Evolutionary conservation across 2,888 invertebrate species (phyloP), one percentile per base, ranked within the genome.

Genomic region (Lasius platythorax): DNA sequence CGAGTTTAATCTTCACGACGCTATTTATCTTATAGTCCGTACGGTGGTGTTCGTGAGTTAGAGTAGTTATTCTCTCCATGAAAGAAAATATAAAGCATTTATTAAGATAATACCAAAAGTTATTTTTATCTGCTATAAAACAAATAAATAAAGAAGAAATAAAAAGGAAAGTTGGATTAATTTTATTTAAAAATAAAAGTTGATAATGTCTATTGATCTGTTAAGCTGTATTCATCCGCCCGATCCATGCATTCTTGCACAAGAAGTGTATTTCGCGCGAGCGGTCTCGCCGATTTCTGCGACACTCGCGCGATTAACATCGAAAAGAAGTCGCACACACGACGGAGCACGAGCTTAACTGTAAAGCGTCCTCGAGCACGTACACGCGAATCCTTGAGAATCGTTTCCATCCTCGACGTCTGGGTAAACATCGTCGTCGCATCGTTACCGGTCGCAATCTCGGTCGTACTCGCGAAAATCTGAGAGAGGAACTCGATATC

Each of bases 371-470:
- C 66, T 79, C 84, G 81, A 74, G 86, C 90, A 88, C 87, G 90
- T 89, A 84, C 72, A 88, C 88, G 83, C 66, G 87, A 68, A 87
- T 87, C 75, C 83, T 73, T 72, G 58, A 68, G 89, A 85, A 89
- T 89, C 89, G 89, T 85, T 89, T 90, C 75, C 87, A 83, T 68
- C 88, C 85, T 66, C 58, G 83, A 85, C 85, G 92, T 92, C 92
- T 92, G 91, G 89, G 93, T 91, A 93, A 93, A 93, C 92, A 93
- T 91, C 90, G 87, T 88, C 88, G 89, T 86, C 87, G 87, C 86
- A 87, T 91, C 90, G 90, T 91, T 92, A 92, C 89, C 83, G 81
- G 84, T 81, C 87, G 82, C 92, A 92, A 91, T 91, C 92, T 92
- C 91, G 85, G 50, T 68, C 64, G 76, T 78, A 67, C 63, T 85